Base-by-base conservation (phyloP, 2,888 invertebrate species). In the Ceramica pisi region DNA sequence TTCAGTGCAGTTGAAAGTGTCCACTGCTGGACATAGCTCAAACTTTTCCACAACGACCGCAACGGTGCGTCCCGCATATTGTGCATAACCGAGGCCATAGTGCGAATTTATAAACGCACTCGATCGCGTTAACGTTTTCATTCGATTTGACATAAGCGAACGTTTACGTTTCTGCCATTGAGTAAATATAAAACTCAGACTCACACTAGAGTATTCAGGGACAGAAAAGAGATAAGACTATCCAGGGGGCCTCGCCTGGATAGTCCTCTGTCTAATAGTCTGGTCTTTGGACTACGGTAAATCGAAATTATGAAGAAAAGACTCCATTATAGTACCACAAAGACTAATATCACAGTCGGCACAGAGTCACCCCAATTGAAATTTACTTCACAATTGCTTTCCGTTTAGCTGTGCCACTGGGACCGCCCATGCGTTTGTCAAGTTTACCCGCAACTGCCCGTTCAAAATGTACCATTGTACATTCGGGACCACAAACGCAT, bases 361-460 rank as follows among this genome's bases (percentile, higher is more conserved):
- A 21, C 12, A 46, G 19, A 26, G 21, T 65, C 19, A 21, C 38
- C 14, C 19, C 12, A 73, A 67, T 67, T 67, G 46, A 61, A 75
- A 75, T 68, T 75, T 50, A 59, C 31, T 51, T 67, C 31, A 38
- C 59, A 48, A n/a, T 67, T 59, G 38, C 41, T 48, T 41, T 65
- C 46, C 46, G 38, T 46, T 44, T 56, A 35, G 53, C 46, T n/a
- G 26, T 67, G 46, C 41, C 59, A 41, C 16, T 31, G 46, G 16
- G 31, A 44, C 55, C 74, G 26, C 44, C 60, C 75, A 74, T 67
- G 67, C 74, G 68, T 74, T 75, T 56, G 60, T 61, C 68, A 35
- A 68, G 48, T 44, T 41, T 68, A 31, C 60, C 67, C 55, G 19
- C 48, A 75, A 75, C 55, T 14, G 67, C 41, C 12, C 56, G 60